These are phyloP conservation scores for Discoglossus pictus DNA, from an alignment of 2,797 vertebrate species.

Conservation along the genomic window DNA sequence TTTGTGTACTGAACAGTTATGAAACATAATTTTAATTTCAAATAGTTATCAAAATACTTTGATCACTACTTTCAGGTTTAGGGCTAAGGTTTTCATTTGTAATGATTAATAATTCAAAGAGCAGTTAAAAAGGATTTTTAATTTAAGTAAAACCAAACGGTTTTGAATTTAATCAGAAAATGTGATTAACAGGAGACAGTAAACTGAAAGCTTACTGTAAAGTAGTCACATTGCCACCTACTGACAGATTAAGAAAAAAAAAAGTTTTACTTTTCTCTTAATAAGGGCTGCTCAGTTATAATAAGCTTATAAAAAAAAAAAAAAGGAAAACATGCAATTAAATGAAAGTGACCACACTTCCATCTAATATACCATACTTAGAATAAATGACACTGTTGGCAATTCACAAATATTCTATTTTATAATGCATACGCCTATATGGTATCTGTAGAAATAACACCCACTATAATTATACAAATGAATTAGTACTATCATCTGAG, in stretches of 20 bases:
- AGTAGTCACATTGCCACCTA: constrained; percentile 79
- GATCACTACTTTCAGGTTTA: constrained; percentile 69
- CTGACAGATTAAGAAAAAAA: constrained; percentile 58
- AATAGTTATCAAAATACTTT: constrained; percentile 63
- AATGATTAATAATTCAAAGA: constrained; percentile 76
- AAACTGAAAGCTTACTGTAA: constrained; percentile 58
- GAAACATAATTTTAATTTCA: constrained; percentile 62
- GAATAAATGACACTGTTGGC: neutral
- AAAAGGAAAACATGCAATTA: too few relatives aligned
- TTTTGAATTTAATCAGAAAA: constrained; percentile 51
- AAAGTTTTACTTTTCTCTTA: neutral
- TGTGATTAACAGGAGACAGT: constrained; percentile 56
- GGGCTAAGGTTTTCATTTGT: constrained; percentile 70
- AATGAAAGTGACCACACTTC: too few relatives aligned
- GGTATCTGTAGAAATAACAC: neutral
- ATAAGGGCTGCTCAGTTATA: neutral
- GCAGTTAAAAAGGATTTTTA: constrained; percentile 63
- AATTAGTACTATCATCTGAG: too few relatives aligned
- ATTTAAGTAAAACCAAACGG: constrained; percentile 30
- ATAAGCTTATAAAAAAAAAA: neutral
- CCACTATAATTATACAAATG: too few relatives aligned
- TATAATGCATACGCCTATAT: neutral
- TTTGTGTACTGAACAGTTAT: constrained; percentile 32
- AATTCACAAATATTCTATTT: neutral
- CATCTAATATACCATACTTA: neutral